phyloP scores from a whole-genome alignment of 2,888 invertebrate genomes.

The Meliscaeva auricollis region DNA sequence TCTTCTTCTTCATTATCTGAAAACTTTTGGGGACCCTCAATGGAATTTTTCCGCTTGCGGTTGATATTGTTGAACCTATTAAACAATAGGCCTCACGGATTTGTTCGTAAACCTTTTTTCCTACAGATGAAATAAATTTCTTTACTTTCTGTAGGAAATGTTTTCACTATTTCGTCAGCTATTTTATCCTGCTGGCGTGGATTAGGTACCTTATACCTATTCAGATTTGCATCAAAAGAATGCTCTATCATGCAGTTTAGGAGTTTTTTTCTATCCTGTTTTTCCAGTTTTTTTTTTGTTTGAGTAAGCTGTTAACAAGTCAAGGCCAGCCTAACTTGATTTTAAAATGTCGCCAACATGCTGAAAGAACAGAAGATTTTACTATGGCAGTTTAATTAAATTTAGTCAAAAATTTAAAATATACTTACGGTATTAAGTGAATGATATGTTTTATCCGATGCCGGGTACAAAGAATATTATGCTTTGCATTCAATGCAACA shows the following conservation, averaged over 20 bases:
- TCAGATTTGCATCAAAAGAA: neutral
- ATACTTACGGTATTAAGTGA: constrained; percentile 21
- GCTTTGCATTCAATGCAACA: too few species aligned
- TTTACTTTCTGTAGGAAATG: constrained; percentile 10
- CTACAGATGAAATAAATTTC: neutral
- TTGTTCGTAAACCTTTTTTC: neutral
- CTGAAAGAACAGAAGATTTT: neutral
- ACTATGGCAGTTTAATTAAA: constrained; percentile 2
- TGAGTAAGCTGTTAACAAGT: neutral
- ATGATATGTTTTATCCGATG: too few species aligned
- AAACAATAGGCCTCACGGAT: constrained; percentile 10
- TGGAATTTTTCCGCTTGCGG: neutral
- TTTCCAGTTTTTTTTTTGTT: neutral
- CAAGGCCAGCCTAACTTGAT: neutral
- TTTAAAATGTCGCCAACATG: constrained; percentile 6
- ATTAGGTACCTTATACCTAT: constrained; percentile 12
- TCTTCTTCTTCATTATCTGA: neutral
- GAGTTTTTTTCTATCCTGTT: constrained; percentile 2
- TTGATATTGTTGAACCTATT: constrained; percentile 5
- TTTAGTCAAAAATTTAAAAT: neutral
- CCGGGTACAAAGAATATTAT: too few species aligned
- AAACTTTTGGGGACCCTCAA: neutral
- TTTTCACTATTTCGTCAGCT: neutral
- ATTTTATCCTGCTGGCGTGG: constrained; percentile 1
- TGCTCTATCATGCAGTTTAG: neutral